Evolutionary conservation across 2,797 vertebrate species (phyloP).

Genomic region (Astyanax mexicanus): DNA sequence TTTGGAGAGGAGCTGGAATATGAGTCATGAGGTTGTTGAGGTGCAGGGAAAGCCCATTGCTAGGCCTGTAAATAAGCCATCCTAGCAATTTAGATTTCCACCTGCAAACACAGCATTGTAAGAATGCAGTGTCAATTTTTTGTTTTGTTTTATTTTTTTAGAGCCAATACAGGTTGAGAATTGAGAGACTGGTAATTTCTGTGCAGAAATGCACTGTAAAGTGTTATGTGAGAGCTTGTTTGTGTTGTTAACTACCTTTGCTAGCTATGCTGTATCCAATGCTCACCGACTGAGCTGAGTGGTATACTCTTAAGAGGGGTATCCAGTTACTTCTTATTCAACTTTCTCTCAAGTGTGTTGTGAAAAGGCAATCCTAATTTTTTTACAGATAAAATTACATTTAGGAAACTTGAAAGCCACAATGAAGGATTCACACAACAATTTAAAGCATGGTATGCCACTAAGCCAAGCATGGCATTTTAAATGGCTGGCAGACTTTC

Average conservation of each 20-base stretch:
- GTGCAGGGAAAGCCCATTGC: not conserved
- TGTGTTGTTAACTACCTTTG: too few species aligned
- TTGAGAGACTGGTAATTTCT: too few species aligned
- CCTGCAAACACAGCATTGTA: not conserved
- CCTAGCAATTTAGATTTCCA: not conserved
- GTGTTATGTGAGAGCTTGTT: too few species aligned
- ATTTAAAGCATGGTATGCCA: not conserved
- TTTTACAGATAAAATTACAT: not conserved
- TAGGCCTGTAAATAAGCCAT: not conserved
- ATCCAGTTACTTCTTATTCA: too few species aligned
- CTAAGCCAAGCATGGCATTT: conserved; percentile 16
- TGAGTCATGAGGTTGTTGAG: conserved; percentile 4
- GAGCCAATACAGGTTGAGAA: too few species aligned
- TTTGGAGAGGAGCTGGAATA: not conserved
- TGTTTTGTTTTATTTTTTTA: too few species aligned
- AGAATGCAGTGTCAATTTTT: not conserved
- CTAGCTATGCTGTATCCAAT: too few species aligned
- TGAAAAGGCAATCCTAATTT: not conserved
- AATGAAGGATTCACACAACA: not conserved
- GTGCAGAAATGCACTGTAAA: too few species aligned
- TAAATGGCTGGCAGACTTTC: conserved; percentile 15
- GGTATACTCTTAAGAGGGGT: too few species aligned
- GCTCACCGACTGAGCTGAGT: too few species aligned
- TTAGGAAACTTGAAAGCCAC: not conserved
- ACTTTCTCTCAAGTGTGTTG: too few species aligned